These are phyloP conservation scores for Stylophora pistillata DNA, from an alignment of 64 coral and sea anemone genomes.

Conservation along the genomic window DNA sequence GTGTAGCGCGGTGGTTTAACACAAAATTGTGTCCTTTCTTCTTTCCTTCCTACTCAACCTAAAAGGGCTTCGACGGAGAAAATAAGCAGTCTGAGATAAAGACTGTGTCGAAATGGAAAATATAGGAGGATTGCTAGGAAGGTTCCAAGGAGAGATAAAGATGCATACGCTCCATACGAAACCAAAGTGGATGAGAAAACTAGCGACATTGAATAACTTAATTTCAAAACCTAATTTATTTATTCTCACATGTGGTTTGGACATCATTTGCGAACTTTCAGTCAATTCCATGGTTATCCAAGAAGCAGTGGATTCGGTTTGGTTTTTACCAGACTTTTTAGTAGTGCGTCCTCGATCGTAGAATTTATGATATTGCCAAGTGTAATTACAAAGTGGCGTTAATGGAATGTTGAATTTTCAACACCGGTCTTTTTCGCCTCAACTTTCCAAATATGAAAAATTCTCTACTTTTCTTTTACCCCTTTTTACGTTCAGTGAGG, in stretches of 20 bases:
- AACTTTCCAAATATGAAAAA: too few species aligned
- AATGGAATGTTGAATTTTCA: background rate
- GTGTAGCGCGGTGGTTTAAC: constrained; percentile 57
- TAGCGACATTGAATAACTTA: too few species aligned
- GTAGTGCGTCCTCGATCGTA: background rate
- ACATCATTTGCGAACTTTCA: too few species aligned
- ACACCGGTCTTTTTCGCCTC: background rate
- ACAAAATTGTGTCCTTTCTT: constrained; percentile 33
- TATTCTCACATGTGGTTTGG: too few species aligned
- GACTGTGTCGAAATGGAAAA: constrained; percentile 55
- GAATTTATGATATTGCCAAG: background rate
- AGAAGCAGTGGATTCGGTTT: too few species aligned
- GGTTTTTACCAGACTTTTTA: too few species aligned
- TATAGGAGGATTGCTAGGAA: background rate
- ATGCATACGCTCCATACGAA: background rate
- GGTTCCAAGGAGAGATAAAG: too few species aligned
- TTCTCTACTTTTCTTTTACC: too few species aligned
- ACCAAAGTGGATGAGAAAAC: too few species aligned
- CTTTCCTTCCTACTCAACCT: constrained; percentile 2
- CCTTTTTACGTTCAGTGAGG: too few species aligned
- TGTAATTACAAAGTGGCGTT: background rate
- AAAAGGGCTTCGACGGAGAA: background rate
- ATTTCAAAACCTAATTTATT: too few species aligned
- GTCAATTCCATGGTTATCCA: too few species aligned
- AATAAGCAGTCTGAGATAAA: constrained; percentile 99